phyloP scores from a whole-genome alignment of 2,113 vertebrate species.

The Neogale vison region DNA sequence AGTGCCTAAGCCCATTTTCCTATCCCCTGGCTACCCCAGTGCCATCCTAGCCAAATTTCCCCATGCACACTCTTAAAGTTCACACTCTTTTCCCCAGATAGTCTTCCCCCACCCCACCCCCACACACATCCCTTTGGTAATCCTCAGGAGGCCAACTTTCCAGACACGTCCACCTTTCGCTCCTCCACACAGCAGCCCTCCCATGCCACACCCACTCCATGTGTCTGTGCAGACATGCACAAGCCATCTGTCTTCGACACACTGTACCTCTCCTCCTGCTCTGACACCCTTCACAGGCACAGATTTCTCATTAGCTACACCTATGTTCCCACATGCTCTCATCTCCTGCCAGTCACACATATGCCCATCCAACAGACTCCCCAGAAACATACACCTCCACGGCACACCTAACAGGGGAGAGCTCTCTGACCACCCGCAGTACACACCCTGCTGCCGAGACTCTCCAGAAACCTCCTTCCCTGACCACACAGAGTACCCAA shows the following conservation, averaged over 20 bases:
- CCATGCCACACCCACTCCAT: not conserved
- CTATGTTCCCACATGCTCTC: conserved; percentile 48
- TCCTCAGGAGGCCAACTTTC: not conserved
- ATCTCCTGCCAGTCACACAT: conserved; percentile 34
- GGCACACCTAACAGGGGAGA: not conserved
- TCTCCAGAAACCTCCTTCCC: not conserved
- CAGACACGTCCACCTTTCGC: not conserved
- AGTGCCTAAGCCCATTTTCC: not conserved
- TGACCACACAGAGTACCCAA: not conserved
- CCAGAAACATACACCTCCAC: not conserved
- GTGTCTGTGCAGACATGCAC: not conserved
- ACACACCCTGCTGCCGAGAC: not conserved
- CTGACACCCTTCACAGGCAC: conserved; percentile 43
- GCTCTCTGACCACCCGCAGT: not conserved
- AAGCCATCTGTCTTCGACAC: conserved; percentile 5
- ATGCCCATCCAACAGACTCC: not conserved
- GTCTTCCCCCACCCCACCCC: not conserved
- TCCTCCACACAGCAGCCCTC: not conserved
- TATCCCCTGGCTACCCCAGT: not conserved
- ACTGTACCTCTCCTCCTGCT: conserved; percentile 8
- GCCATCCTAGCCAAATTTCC: not conserved
- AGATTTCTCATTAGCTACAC: conserved; percentile 64
- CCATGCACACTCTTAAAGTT: not conserved
- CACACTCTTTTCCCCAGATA: not conserved
- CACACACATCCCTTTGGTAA: not conserved